Evolutionary conservation across 2,888 invertebrate genomes (phyloP).

Genomic region (Halocaridina rubra): DNA sequence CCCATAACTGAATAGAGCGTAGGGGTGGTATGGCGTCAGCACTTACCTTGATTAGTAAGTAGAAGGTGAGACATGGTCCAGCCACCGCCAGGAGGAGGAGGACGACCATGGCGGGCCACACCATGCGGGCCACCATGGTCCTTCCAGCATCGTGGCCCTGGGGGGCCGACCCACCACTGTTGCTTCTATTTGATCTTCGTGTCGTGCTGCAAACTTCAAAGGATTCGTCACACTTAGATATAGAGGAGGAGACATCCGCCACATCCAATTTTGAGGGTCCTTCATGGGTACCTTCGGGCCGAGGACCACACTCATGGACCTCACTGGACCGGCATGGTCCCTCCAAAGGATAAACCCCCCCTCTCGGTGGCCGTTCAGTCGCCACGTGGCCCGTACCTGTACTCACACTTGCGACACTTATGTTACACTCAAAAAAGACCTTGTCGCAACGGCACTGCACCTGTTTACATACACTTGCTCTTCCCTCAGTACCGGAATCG

Average conservation of each 20-base stretch:
- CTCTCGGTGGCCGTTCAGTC: constrained; percentile 13
- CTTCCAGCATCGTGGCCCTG: constrained; percentile 41
- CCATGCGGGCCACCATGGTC: constrained; percentile 41
- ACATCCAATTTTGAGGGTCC: constrained; percentile 2
- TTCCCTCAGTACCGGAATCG: too few species aligned
- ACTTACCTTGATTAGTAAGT: constrained; percentile 55
- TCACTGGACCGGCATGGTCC: constrained; percentile 29
- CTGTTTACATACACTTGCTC: neutral
- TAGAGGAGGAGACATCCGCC: neutral
- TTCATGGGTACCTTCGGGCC: constrained; percentile 15
- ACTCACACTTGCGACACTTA: constrained; percentile 8
- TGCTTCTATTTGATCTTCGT: neutral
- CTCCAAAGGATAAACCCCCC: constrained; percentile 6
- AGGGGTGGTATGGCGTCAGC: too few species aligned
- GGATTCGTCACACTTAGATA: neutral
- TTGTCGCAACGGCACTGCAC: neutral
- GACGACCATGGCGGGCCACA: constrained; percentile 43
- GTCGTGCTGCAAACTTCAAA: too few species aligned
- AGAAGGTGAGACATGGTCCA: constrained; percentile 57
- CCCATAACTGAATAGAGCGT: too few species aligned
- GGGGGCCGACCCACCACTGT: constrained; percentile 22
- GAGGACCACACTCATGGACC: neutral
- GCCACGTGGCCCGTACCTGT: constrained; percentile 25
- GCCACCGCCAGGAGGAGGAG: constrained; percentile 39
- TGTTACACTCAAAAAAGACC: neutral